Base-by-base conservation (phyloP, 2,888 invertebrate species). In the Congeria kusceri region DNA sequence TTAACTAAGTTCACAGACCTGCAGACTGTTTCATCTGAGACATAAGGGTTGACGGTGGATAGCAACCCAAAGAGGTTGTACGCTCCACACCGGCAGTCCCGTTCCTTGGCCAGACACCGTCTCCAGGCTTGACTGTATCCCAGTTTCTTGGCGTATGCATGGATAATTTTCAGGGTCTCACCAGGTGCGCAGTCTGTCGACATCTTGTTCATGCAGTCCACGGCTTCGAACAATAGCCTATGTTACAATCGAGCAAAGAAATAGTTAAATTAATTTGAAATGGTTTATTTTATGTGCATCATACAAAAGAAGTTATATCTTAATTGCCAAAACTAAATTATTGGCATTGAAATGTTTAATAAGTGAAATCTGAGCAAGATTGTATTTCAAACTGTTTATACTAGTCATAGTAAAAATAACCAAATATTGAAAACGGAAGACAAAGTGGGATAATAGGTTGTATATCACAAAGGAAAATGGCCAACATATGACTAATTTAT, bases 41-140 rank as follows among this genome's bases (percentile, higher is more conserved):
- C 32, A 32, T 77, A 75, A 0, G 71, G 74, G 49, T 75, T 77
- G 15, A 69, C 59, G 15, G 59, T 66, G 7, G 32, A 27, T 25
- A 64, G 47, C 3, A 81, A 62, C 0, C 64, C 23, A 28, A 64
- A 44, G 9, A 65, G 49, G 15, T 70, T 63, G 67, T 57, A 57
- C 7, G 67, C 67, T 0, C 81, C 81, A 62, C 81, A 81, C 13
- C 67, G n/a, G 53, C 74, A 73, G 9, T 62, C 59, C 18, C 77
- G 53, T 27, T 70, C 44, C 28, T 29, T 20, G 15, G 67, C 25
- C 13, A 77, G 61, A 61, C 81, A 81, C 5, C 25, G 25, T 3
- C 67, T 46, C 75, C 77, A 81, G 9, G 63, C 64, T 3, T 9
- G 25, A 53, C 67, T 68, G 4, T 39, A 47, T 29, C 32, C 63